Evolutionary conservation across 2,888 invertebrate genomes (phyloP).

Genomic region (Ormyrus thymus): DNA sequence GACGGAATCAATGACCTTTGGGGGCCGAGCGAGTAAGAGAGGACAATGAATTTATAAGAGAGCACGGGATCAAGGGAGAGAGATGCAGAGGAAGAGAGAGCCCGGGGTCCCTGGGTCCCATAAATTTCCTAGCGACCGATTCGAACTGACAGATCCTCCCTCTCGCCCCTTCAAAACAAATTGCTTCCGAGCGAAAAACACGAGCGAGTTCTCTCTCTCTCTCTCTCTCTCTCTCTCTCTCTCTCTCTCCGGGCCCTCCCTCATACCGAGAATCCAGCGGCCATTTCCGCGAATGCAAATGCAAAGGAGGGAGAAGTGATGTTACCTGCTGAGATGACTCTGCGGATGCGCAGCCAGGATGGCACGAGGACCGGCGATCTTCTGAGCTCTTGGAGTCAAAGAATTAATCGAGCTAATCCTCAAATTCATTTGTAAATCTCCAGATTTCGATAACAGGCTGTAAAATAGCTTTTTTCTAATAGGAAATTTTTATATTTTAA

Average conservation of each 20-base stretch:
- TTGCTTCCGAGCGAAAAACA: slow-evolving; percentile 21
- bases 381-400: too few relatives aligned
- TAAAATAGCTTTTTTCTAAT: too few relatives aligned
- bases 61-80: not conserved
- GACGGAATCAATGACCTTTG: slow-evolving; percentile 21
- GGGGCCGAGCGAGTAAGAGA: not conserved
- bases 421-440: too few relatives aligned
- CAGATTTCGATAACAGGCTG: too few relatives aligned
- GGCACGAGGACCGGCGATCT: not conserved
- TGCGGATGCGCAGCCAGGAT: not conserved
- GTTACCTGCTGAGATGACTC: not conserved
- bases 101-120: slow-evolving; percentile 3
- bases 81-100: not conserved
- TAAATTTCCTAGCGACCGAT: slow-evolving; percentile 32
- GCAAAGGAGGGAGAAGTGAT: slow-evolving; percentile 23
- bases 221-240: too few relatives aligned
- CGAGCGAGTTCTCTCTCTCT: not conserved
- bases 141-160: slow-evolving; percentile 32
- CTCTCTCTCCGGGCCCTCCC: too few relatives aligned
- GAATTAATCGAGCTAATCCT: too few relatives aligned
- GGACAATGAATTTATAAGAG: slow-evolving; percentile 35
- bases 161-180: slow-evolving; percentile 18
- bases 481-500: too few relatives aligned
- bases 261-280: slow-evolving; percentile 58
- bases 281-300: slow-evolving; percentile 64